Evolutionary conservation across 2,888 invertebrate species (phyloP).

Genomic region (Melanophora roralis): DNA sequence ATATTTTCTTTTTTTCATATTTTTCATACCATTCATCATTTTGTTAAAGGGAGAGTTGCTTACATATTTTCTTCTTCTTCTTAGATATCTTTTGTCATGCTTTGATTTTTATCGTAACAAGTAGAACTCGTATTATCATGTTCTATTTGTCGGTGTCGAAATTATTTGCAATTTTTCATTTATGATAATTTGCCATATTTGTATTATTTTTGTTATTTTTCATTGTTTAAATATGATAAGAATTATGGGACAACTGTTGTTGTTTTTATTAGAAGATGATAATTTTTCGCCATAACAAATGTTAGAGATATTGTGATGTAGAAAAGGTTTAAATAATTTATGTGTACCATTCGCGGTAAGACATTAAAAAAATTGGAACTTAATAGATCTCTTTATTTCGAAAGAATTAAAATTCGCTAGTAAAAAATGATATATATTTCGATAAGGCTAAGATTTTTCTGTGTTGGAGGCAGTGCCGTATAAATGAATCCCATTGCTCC

Average conservation of each 20-base stretch:
- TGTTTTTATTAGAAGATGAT: slow-evolving; percentile 12
- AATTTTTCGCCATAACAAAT: neutral
- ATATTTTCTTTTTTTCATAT: neutral
- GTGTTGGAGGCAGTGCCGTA: no score
- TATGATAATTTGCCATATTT: slow-evolving; percentile 61
- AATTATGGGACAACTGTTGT: slow-evolving; percentile 58
- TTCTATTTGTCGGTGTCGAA: slow-evolving; percentile 53
- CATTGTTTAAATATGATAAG: slow-evolving; percentile 45
- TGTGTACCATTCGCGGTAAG: no score
- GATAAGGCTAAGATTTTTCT: no score
- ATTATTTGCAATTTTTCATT: slow-evolving; percentile 60
- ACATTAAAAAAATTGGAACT: no score
- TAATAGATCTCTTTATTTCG: no score
- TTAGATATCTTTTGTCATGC: slow-evolving; percentile 32
- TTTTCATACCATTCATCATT: slow-evolving; percentile 48
- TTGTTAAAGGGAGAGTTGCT: slow-evolving; percentile 18
- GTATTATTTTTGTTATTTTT: slow-evolving; percentile 13
- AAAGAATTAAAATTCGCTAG: no score
- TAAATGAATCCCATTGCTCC: no score
- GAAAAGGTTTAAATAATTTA: no score
- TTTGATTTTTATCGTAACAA: slow-evolving; percentile 57
- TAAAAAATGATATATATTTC: no score
- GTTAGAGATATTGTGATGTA: neutral
- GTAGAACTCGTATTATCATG: slow-evolving; percentile 26
- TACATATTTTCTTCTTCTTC: neutral